Conservation (phyloP, 1,140 invertebrate genomes). For the Bombus confusus region DNA sequence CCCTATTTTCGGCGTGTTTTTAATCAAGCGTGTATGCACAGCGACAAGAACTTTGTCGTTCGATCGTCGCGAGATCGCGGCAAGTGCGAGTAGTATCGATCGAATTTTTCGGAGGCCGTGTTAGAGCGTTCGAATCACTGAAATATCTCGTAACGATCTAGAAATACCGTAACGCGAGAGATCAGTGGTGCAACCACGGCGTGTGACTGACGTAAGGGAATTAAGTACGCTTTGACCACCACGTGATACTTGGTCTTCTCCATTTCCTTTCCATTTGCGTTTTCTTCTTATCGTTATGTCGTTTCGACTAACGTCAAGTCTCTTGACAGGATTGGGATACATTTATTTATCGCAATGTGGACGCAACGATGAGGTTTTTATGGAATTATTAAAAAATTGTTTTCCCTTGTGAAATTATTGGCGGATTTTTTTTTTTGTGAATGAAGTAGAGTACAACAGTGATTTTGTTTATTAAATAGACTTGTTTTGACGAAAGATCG, state of each 20-base stretch:
- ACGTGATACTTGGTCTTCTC: neutral
- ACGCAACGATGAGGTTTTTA: neutral
- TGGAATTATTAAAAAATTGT: neutral
- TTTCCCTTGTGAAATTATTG: neutral
- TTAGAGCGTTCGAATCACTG: conserved; percentile 22
- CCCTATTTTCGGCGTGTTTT: conserved; percentile 60
- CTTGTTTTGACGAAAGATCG: neutral
- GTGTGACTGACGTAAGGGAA: conserved; percentile 67
- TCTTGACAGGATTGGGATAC: too few species aligned
- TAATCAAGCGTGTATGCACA: neutral
- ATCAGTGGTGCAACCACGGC: conserved; percentile 63
- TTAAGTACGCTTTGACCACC: neutral
- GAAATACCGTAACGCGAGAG: conserved; percentile 70
- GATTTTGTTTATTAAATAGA: neutral
- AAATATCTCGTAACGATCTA: conserved; percentile 65
- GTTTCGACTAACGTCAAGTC: neutral
- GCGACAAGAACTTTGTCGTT: neutral
- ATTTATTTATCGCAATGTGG: too few species aligned
- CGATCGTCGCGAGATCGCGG: conserved; percentile 8
- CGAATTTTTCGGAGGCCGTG: conserved; percentile 27
- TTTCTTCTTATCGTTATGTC: neutral
- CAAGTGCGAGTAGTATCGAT: conserved; percentile 18
- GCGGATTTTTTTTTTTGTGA: neutral
- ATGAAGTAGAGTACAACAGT: neutral
- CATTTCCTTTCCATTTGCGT: neutral